Evolutionary conservation across 2,113 vertebrate species (phyloP), one percentile per base, ranked within the genome.

Genomic region (Sprattus sprattus): DNA sequence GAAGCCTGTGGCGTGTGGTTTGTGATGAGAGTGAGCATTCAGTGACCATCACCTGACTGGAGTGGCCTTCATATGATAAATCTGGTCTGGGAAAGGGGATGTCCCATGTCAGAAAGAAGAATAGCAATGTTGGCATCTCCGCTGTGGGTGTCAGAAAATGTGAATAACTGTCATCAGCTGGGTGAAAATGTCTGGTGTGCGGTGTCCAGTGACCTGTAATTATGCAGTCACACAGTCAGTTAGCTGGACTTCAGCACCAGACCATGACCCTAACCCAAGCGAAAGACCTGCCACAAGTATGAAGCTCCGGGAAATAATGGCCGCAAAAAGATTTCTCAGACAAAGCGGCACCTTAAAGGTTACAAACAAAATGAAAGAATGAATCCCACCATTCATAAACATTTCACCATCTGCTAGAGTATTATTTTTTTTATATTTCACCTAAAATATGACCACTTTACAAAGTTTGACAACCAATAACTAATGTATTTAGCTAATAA

Each of bases 141-240:
- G 71, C 3, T 78, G 71, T 78, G 71, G 71, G 71, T 39, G 71
- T 78, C 11, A 78, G 71, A 78, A 15, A 78, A 13, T 13, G 28
- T 78, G 71, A 78, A 78, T 4, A 39, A 39, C 71, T 78, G 71
- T 78, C 71, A 78, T 78, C 71, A 39, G 32, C 71, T 44, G 71
- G 25, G 71, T 78, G 71, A 78, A 78, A 78, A 78, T 39, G 71
- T 78, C 32, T 78, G 28, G 28, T 78, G 71, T 78, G 71, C 15
- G 71, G 71, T 78, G 71, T 39, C 71, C 28, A 39, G 15, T 28
- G 71, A 78, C 71, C 71, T 78, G 32, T 39, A 16, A 78, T 78
- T 78, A 78, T 32, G 71, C 71, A 78, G 28, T 78, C 11, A 11
- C 11, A 75, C 28, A 28, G 67, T 75, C 67, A 32, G 10, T 32